Percentiles rank a stretch among this genome's conserved stretches.
These are phyloP conservation scores for Drosophila mulleri DNA, from an alignment of 2,888 invertebrate genomes.

Conservation along the genomic window DNA sequence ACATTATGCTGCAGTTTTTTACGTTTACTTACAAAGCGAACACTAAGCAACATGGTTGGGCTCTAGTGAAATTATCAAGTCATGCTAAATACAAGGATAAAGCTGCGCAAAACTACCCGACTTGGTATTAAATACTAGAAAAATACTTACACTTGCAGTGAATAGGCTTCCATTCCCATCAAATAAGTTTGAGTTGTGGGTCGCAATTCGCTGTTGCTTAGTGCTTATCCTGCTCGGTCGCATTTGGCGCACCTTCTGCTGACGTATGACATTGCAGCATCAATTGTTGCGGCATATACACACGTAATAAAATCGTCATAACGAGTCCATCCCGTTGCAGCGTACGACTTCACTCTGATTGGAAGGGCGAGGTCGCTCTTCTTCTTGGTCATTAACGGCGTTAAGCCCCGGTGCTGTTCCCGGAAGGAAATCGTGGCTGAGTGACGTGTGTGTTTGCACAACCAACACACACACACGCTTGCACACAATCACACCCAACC, in stretches of 20 bases:
- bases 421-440: conserved; percentile 80
- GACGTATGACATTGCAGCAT: conserved; percentile 80
- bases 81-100: neutral
- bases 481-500: conserved; percentile 32
- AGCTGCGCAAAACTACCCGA: neutral
- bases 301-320: conserved; percentile 73
- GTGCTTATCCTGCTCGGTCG: conserved; percentile 52
- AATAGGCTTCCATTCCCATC: neutral
- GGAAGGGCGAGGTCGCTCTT: conserved; percentile 49
- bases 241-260: conserved; percentile 77
- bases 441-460: conserved; percentile 78
- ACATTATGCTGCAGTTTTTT: conserved; percentile 78
- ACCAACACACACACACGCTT: conserved; percentile 28
- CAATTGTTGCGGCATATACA: conserved; percentile 66
- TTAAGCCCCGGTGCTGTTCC: conserved; percentile 59
- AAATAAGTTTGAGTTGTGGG: no score
- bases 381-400: conserved; percentile 78
- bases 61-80: neutral
- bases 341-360: neutral
- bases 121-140: neutral
- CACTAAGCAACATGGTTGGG: conserved; percentile 24
- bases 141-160: neutral
- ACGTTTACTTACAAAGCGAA: conserved; percentile 17
- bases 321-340: conserved; percentile 35
- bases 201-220: conserved; percentile 5